Conservation (phyloP, 2,797 vertebrate genomes). For the Gymnopithys bicolor region DNA sequence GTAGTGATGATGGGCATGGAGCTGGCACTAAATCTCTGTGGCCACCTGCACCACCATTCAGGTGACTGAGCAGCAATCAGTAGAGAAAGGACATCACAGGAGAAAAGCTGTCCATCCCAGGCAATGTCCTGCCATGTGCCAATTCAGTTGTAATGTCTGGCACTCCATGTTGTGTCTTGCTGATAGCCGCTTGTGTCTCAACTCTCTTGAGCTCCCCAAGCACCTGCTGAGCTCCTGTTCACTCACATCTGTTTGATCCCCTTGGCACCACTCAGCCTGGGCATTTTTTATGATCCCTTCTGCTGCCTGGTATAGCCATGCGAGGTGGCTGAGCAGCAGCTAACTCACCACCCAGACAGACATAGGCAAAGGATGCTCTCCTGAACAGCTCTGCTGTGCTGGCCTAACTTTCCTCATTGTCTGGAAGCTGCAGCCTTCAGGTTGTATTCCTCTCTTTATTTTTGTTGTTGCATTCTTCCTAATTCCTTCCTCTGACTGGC, state of each 20-base stretch:
- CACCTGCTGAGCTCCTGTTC: constrained; percentile 29
- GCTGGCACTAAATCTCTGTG: neutral
- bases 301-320: neutral
- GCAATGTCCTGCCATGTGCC: neutral
- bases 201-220: neutral
- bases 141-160: constrained; percentile 39
- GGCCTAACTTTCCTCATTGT: neutral
- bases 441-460: constrained; percentile 21
- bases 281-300: neutral
- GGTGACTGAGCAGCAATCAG: constrained; percentile 29
- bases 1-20: neutral
- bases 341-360: neutral
- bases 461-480: neutral
- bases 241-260: constrained; percentile 38
- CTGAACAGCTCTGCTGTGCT: neutral
- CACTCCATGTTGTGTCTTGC: neutral
- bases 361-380: neutral
- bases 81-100: neutral
- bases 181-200: constrained; percentile 25
- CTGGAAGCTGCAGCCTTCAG: constrained; percentile 27
- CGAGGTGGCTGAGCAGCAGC: neutral
- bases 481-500: neutral
- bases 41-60: constrained; percentile 41
- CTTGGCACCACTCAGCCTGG: neutral
- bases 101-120: neutral